Conservation (phyloP, 2,797 vertebrate species). For the Sus cebifrons region DNA sequence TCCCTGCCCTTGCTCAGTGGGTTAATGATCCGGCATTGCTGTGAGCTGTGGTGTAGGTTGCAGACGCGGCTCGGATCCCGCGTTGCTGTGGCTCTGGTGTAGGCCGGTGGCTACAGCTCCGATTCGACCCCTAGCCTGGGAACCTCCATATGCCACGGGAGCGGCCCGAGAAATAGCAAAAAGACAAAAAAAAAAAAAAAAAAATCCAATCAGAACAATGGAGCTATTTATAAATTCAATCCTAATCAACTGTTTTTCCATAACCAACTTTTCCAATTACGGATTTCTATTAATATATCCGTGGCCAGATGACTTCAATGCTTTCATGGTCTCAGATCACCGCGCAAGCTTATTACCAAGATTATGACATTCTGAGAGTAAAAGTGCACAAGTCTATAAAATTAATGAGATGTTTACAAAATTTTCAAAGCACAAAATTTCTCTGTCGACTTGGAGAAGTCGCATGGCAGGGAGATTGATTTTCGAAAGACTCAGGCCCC, state of each 20-base stretch:
- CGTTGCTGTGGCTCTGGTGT: no score
- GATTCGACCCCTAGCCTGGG: no score
- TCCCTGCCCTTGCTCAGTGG: no score
- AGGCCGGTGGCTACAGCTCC: no score
- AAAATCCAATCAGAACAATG: neutral
- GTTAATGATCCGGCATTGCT: no score
- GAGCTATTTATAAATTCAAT: neutral
- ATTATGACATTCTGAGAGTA: constrained; percentile 13
- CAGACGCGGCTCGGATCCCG: no score
- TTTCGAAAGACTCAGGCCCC: constrained; percentile 25
- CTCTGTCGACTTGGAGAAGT: neutral
- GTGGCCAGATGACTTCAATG: neutral
- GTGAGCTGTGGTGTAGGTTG: no score
- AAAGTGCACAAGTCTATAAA: constrained; percentile 31
- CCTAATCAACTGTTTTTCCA: neutral
- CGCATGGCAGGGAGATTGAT: neutral
- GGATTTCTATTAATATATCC: neutral
- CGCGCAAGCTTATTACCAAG: neutral
- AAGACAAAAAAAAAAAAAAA: neutral
- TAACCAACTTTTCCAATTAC: constrained; percentile 44
- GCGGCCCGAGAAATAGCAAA: no score
- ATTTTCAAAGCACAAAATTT: neutral
- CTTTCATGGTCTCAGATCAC: constrained; percentile 28
- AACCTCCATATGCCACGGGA: no score
- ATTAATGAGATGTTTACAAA: constrained; percentile 6